Evolutionary conservation across 2,113 vertebrate species (phyloP).

Genomic region (Piaya cayana): DNA sequence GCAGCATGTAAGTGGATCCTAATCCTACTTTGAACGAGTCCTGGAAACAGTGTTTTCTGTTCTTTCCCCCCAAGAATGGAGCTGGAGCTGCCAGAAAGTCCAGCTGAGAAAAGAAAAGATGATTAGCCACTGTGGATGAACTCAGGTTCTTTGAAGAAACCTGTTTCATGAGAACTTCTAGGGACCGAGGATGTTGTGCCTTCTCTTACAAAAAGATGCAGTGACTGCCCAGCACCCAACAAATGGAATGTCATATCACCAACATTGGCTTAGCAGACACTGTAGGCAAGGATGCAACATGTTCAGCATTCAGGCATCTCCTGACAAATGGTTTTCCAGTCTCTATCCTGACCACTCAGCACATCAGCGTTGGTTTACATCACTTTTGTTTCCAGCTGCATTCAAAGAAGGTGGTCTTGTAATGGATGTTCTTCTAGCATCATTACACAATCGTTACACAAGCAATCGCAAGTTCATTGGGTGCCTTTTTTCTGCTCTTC

Average conservation of each 20-base stretch:
- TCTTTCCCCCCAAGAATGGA: neutral
- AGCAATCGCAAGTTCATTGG: neutral
- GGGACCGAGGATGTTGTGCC: neutral
- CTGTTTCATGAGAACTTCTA: neutral
- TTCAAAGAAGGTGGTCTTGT: neutral
- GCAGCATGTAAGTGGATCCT: neutral
- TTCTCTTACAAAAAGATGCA: neutral
- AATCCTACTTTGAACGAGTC: neutral
- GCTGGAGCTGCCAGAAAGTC: neutral
- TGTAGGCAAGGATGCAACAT: fast-evolving
- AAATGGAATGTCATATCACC: neutral
- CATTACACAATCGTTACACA: neutral
- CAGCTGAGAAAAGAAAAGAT: neutral
- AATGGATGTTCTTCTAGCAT: neutral
- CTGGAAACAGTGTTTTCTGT: neutral
- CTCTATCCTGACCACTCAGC: neutral
- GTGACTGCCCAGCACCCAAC: neutral
- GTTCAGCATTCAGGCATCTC: neutral
- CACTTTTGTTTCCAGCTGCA: neutral
- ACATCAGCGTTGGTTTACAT: neutral
- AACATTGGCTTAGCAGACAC: neutral
- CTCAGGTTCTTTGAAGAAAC: neutral
- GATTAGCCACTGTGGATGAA: neutral
- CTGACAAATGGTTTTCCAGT: neutral
- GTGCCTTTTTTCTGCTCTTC: neutral